Conservation (phyloP, 2,888 invertebrate species). For the Chrysomela aeneicollis region DNA sequence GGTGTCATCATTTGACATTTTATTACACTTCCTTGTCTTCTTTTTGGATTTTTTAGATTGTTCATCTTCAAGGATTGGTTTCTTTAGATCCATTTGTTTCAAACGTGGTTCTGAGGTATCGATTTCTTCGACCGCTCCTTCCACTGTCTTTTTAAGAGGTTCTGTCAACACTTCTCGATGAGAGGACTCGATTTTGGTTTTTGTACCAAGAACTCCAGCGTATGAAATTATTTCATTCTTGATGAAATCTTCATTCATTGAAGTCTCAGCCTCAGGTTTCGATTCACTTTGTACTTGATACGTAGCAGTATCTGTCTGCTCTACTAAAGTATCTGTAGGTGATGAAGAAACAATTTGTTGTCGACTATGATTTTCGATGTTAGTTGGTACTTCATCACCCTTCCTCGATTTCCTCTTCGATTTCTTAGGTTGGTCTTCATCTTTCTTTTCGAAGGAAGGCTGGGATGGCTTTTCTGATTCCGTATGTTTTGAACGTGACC, state of each 20-base stretch:
- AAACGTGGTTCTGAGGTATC: neutral
- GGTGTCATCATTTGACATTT: too few species aligned
- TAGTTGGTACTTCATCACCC: conserved; percentile 26
- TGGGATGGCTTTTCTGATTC: conserved; percentile 27
- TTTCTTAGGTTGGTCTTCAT: conserved; percentile 35
- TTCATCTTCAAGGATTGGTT: neutral
- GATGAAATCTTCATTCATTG: neutral
- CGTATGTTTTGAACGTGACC: neutral
- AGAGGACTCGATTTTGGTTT: neutral
- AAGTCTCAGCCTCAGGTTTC: neutral
- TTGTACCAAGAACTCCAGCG: neutral
- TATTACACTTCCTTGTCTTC: neutral
- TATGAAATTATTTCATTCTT: neutral
- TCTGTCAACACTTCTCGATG: neutral
- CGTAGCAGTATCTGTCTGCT: neutral
- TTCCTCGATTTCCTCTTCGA: conserved; percentile 30
- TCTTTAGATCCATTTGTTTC: too few species aligned
- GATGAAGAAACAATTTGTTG: too few species aligned
- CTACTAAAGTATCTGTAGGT: neutral
- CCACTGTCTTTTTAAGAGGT: too few species aligned
- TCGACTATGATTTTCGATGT: neutral
- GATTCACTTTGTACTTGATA: neutral
- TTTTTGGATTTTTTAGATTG: neutral
- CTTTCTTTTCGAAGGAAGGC: neutral
- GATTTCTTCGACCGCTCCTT: neutral